phyloP scores from a whole-genome alignment of 2,888 invertebrate genomes.

The Ctena decussata region DNA sequence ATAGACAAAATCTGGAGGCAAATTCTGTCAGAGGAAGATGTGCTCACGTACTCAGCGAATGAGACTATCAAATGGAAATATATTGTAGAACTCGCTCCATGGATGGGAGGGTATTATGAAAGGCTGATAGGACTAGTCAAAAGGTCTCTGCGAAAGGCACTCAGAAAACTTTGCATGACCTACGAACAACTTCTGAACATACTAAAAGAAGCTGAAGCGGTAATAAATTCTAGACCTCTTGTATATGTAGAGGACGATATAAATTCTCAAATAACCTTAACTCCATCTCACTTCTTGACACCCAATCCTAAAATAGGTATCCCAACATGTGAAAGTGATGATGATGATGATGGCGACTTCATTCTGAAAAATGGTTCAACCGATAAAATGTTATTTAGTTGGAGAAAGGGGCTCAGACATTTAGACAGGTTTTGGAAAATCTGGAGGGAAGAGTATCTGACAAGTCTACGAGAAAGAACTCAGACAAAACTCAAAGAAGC shows the following conservation, averaged over 20 bases:
- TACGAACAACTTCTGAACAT: neutral
- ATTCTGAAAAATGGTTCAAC: neutral
- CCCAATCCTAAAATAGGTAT: conserved; percentile 11
- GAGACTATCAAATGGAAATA: too few relatives aligned
- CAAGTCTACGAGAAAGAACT: conserved; percentile 31
- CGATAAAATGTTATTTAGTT: neutral
- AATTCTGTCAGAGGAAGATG: too few relatives aligned
- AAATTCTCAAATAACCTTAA: neutral
- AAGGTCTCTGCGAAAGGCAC: neutral
- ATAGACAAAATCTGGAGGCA: too few relatives aligned
- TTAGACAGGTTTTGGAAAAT: too few relatives aligned
- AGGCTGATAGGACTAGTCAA: neutral
- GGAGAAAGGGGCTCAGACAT: conserved; percentile 19
- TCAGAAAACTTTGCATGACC: neutral
- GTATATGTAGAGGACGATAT: conserved; percentile 20
- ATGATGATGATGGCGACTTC: too few relatives aligned
- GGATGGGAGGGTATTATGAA: too few relatives aligned
- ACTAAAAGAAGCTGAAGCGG: conserved; percentile 1
- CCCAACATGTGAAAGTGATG: too few relatives aligned
- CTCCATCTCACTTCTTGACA: conserved; percentile 7
- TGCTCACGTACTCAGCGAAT: too few relatives aligned
- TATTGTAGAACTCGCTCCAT: too few relatives aligned
- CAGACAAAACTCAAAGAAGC: neutral
- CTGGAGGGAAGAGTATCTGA: conserved; percentile 28
- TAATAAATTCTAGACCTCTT: conserved; percentile 8